Percentiles rank a stretch among this genome's conserved stretches.
phyloP scores from a whole-genome alignment of 2,888 invertebrate genomes.

The Vesta saturnalis region DNA sequence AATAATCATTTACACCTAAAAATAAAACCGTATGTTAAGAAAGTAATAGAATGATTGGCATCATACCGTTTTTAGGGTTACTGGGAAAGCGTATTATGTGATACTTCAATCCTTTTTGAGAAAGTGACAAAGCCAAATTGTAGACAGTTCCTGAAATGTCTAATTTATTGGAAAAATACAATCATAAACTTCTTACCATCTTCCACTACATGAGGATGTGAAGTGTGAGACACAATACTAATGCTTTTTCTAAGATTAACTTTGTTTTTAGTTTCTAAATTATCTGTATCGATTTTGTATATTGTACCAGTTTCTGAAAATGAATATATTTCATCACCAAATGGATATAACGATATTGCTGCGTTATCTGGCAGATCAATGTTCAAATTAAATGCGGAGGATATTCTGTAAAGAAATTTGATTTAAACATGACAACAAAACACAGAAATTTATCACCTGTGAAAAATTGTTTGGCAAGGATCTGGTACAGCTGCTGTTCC shows the following conservation, averaged over 20 bases:
- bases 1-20: no score
- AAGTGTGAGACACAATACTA: constrained; percentile 61
- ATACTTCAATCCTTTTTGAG: constrained; percentile 74
- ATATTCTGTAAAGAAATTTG: no score
- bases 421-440: no score
- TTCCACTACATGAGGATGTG: constrained; percentile 85
- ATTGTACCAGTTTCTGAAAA: constrained; percentile 86
- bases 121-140: constrained; percentile 82
- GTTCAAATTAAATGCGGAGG: no score
- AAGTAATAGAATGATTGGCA: no score
- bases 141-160: constrained; percentile 68
- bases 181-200: constrained; percentile 56
- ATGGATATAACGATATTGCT: constrained; percentile 90
- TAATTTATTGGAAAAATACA: not conserved
- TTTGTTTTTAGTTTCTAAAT: constrained; percentile 78
- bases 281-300: constrained; percentile 81
- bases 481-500: no score
- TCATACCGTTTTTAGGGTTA: not conserved
- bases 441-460: no score
- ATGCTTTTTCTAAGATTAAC: constrained; percentile 68
- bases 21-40: no score
- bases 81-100: constrained; percentile 75
- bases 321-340: constrained; percentile 88
- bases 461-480: no score
- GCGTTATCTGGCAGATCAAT: no score